Evolutionary conservation across 2,113 vertebrate genomes (phyloP).

Genomic region (Scopus umbretta): DNA sequence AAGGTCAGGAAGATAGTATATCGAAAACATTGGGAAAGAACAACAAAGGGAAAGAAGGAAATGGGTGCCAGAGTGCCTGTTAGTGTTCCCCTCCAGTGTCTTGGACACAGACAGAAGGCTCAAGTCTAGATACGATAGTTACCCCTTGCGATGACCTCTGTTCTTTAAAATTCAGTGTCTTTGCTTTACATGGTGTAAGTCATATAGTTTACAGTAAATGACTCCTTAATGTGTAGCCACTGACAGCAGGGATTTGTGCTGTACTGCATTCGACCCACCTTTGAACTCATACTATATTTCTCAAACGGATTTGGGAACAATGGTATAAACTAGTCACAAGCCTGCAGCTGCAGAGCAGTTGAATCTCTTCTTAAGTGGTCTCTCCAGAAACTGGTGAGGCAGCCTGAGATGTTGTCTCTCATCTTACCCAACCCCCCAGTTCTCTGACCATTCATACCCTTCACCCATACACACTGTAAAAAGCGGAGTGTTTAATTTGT

Average conservation of each 20-base stretch:
- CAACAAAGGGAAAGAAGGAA: neutral
- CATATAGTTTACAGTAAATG: neutral
- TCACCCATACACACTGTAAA: neutral
- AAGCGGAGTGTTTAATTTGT: neutral
- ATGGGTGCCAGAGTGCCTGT: neutral
- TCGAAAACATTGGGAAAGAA: neutral
- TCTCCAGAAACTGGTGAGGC: neutral
- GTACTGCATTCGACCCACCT: neutral
- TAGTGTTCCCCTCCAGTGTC: neutral
- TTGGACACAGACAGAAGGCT: neutral
- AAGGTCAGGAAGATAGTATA: neutral
- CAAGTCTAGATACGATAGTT: neutral
- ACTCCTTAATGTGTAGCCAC: neutral
- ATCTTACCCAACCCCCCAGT: neutral
- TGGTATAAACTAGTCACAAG: neutral
- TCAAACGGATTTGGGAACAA: neutral
- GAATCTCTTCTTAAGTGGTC: neutral
- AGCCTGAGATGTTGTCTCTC: neutral
- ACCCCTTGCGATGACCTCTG: neutral
- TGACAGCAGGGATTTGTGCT: neutral
- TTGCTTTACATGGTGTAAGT: neutral
- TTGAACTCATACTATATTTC: neutral
- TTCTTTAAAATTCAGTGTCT: neutral
- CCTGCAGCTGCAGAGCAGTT: neutral
- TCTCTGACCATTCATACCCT: neutral